Conservation (phyloP, 2,113 vertebrate species). For the Nothocercus julius region DNA sequence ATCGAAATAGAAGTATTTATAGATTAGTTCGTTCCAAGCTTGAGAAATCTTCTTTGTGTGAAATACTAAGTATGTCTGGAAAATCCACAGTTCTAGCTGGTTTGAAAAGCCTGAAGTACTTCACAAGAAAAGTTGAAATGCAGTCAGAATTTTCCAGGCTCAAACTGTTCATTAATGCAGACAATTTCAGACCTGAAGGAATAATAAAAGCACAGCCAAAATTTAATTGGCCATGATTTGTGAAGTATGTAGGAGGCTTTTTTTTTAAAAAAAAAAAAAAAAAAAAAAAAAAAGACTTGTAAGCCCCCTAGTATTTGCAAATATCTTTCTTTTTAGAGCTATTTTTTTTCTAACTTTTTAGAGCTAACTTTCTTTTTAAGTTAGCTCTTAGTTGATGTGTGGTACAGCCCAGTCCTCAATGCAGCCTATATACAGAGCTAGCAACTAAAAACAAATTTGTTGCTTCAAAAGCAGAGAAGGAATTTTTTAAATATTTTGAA, state of each 20-base stretch:
- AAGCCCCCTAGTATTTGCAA: not conserved
- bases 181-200: conserved; percentile 41
- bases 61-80: not conserved
- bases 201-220: conserved; percentile 40
- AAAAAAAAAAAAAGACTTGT: not conserved
- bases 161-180: conserved; percentile 33
- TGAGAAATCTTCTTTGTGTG: not conserved
- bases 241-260: not conserved
- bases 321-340: not conserved
- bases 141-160: conserved; percentile 39
- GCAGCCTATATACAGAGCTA: not conserved
- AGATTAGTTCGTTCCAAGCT: not conserved
- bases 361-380: not conserved
- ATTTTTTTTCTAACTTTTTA: not conserved
- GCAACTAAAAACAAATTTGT: not conserved
- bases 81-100: not conserved
- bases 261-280: not conserved
- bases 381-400: not conserved
- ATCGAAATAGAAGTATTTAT: not conserved
- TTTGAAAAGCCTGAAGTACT: not conserved
- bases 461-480: not conserved
- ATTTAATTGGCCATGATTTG: not conserved
- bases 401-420: not conserved
- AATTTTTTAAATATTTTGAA: not conserved
- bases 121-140: not conserved